Conservation (phyloP, 2,113 vertebrate species). For the Narcine bancroftii region DNA sequence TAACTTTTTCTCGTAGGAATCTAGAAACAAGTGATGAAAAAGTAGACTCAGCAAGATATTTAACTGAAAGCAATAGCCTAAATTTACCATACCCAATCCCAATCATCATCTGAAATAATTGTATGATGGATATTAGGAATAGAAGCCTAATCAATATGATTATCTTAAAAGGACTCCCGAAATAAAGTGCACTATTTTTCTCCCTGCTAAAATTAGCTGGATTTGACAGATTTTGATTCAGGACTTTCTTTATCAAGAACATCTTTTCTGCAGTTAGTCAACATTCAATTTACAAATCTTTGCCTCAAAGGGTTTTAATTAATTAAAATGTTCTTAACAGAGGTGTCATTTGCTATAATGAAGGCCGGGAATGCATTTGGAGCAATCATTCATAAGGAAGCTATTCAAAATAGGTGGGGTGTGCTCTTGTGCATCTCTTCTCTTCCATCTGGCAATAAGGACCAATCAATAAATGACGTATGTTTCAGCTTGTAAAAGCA, state of each 20-base stretch:
- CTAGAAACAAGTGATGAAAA: background rate
- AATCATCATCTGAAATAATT: background rate
- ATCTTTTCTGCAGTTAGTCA: no score
- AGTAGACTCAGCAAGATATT: background rate
- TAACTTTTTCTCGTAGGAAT: background rate
- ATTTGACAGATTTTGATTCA: background rate
- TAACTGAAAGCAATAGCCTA: background rate
- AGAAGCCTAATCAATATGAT: background rate
- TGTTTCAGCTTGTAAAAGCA: no score
- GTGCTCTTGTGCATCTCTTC: no score
- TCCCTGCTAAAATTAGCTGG: background rate
- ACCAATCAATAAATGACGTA: no score
- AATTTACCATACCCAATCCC: background rate
- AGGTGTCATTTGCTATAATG: no score
- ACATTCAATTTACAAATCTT: no score
- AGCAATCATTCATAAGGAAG: no score
- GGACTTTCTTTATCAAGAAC: background rate
- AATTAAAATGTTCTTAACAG: no score
- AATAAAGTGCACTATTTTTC: background rate
- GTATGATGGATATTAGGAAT: background rate
- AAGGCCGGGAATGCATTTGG: no score
- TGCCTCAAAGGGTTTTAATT: no score
- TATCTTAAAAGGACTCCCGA: background rate
- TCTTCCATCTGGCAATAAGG: no score
- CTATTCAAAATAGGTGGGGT: no score